Base-by-base conservation (phyloP, 1,140 invertebrate species). In the Sitobion miscanthi region DNA sequence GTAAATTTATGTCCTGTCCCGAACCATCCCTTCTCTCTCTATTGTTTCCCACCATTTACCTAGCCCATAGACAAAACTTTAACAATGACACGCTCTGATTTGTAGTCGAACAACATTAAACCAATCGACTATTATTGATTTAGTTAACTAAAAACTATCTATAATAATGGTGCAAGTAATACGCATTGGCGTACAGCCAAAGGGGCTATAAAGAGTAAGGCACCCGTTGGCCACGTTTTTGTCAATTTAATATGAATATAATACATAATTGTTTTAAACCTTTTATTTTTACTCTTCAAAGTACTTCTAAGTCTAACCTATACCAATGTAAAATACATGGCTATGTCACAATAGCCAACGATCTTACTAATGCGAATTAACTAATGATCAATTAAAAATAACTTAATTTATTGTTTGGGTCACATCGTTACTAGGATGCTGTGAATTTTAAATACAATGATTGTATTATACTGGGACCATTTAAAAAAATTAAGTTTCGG, bases 1-100 rank as follows among this genome's bases (percentile, higher is more conserved):
- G 87, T 38, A 89, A 89, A 89, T 89, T 89, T 89, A 89, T 89
- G 87, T 54, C n/a, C 87, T 35, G 1, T 25, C 49, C 35, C n/a
- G 20, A 89, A 89, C 49, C 23, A 30, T 11, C n/a, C 49, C 21
- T 21, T 35, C 20, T 25, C 20, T 25, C 35, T 8, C 6, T 21
- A 89, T 89, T 89, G 87, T 89, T 1, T 54, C 3, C 20, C 30
- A 11, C 49, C 47, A 21, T 47, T 52, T n/a, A 30, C 47, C 30
- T 49, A 45, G 85, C 17, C 47, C 20, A 21, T 35, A 52, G n/a
- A 38, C 49, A 54, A 89, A 89, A 89, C 87, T 52, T 89, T 89
- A 89, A 89, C 47, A 89, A 54, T 89, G n/a, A 54, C 87, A 89
- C 17, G 49, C 17, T 35, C 21, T 54, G 49, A 89, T 89, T 89